Evolutionary conservation across 2,797 vertebrate species (phyloP), one percentile per base, ranked within the genome.

Genomic region (Sebastes cheni): DNA sequence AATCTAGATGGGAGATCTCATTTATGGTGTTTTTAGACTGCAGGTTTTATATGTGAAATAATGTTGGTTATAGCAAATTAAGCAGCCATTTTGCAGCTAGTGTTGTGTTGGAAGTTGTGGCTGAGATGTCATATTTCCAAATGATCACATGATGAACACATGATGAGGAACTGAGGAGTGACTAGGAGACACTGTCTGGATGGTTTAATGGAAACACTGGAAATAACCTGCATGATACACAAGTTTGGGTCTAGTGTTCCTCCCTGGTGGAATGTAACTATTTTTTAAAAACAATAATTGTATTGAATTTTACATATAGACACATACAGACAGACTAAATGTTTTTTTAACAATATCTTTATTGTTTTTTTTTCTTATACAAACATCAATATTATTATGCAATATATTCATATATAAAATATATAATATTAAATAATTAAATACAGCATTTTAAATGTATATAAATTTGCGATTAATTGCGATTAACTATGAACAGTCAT

Each of bases 61-160:
- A 11, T 27, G 3, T 0, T 0, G 8, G 0, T 78, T 50, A 1
- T 6, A 5, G 0, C 6, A 4, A 14, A 68, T 66, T 16, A 5
- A 36, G 9, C 5, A 11, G 42, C 22, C 22, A 14, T 74, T 77
- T 61, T 81, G n/a, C 11, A 14, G 12, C 22, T 1, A 1, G 52
- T 10, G 12, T 16, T 29, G 52, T 10, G 12, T 16, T 29, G 50
- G 46, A 27, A 25, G 12, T 29, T 20, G 2, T 25, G 62, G 36
- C 67, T 55, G 67, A 71, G 59, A 72, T 54, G 46, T 6, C 77
- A 84, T 72, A n/a, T 89, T 85, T 36, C 78, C 32, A 20, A 6
- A n/a, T 79, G 84, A 69, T 93, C 93, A 95, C 93, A 91, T 94
- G 94, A 94, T 75, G 60, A 88, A 87, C 92, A 83, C 90, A 92